Evolutionary conservation across 53 echinoderm and acorn worm genomes (phyloP).

Genomic region (Pentamera pediparva): DNA sequence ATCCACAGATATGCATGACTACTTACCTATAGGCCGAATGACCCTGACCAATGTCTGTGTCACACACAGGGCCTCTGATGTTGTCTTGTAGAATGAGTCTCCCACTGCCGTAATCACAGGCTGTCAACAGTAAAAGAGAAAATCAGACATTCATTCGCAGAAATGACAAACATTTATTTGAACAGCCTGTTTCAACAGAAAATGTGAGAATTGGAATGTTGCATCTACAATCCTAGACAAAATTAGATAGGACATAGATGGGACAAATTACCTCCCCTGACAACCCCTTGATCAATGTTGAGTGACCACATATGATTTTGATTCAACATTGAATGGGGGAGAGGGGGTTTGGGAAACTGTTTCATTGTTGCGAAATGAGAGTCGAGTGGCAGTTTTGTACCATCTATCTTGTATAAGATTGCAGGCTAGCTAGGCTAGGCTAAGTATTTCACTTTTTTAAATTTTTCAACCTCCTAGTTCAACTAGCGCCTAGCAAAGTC

Average conservation of each 20-base stretch:
- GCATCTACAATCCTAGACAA: background rate
- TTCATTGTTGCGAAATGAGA: too few relatives aligned
- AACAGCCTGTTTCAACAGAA: background rate
- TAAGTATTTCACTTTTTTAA: too few relatives aligned
- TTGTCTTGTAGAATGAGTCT: conserved; percentile 97
- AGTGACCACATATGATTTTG: too few relatives aligned
- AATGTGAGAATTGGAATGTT: background rate
- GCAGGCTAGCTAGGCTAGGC: too few relatives aligned
- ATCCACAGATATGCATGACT: background rate
- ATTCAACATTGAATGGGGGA: too few relatives aligned
- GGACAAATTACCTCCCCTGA: background rate
- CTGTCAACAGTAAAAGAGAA: conserved; percentile 31
- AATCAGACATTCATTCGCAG: background rate
- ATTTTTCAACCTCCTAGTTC: too few relatives aligned
- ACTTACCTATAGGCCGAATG: conserved; percentile 84
- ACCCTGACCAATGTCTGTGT: conserved; percentile 97
- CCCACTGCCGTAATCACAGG: conserved; percentile 89
- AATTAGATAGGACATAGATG: background rate
- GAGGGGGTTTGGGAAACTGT: too few relatives aligned
- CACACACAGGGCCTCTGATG: conserved; percentile 89
- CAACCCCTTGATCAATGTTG: background rate
- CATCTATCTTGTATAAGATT: too few relatives aligned
- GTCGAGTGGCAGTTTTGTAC: too few relatives aligned
- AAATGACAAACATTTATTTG: background rate
- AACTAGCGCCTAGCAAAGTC: too few relatives aligned